Base-by-base conservation (phyloP, 1,140 invertebrate genomes). In the Ridgeia piscesae region DNA sequence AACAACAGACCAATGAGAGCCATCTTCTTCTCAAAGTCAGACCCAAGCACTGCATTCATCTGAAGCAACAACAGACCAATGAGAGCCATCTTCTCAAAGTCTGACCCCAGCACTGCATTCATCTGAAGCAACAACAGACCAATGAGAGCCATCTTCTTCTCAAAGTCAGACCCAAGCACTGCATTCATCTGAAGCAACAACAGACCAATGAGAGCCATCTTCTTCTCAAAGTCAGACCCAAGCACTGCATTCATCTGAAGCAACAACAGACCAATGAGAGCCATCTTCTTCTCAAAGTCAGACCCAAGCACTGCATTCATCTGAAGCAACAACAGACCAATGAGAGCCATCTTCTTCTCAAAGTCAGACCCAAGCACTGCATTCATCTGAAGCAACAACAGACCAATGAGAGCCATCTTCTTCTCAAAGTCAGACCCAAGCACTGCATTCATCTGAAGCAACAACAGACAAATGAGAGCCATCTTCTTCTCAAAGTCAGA, bases 201-300 rank as follows among this genome's bases (percentile, higher is more conserved):
- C 31, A 95, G 94, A 50, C 94, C 94, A 33, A 95, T 95, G 17
- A 95, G 93, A 4, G 95, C 94, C 95, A 96, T 95, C 92, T 96
- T 96, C 91, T 95, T 95, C 92, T 95, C 94, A 90, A 95, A 95
- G 93, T 95, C 94, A 58, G 94, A 93, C 0, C 95, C 95, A 34
- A 95, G 93, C 35, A 95, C 93, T 35, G 94, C 94, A 91, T 95
- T 95, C 94, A 96, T 94, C 95, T 96, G 93, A 14, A 93, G 94
- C 92, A 93, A 35, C 92, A 95, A 89, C 31, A 95, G 94, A 50
- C 94, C 94, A 33, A 95, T 95, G 17, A 95, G 93, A 4, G 95
- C 94, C 95, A 96, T 95, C 92, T 96, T 96, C 91, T 95, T 95
- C 92, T 95, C 94, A 90, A 95, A 95, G 93, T 95, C 94, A 58